phyloP scores from a whole-genome alignment of 2,888 invertebrate genomes.

The Bibio marci region DNA sequence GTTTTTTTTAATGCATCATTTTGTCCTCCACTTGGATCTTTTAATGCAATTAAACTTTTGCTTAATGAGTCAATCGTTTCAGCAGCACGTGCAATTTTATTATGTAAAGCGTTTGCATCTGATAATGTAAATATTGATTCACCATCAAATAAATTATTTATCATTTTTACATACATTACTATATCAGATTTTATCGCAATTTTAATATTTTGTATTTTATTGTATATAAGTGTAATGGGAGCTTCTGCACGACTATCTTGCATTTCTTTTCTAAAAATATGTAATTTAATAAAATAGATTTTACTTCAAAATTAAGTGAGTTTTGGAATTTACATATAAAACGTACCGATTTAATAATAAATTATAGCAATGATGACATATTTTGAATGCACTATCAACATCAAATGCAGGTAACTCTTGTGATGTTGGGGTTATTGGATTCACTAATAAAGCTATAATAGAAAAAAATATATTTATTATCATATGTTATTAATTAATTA shows the following conservation, averaged over 20 bases:
- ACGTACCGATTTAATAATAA: slow-evolving; percentile 45
- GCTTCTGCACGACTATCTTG: slow-evolving; percentile 69
- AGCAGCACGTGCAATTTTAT: slow-evolving; percentile 70
- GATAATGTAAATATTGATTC: slow-evolving; percentile 73
- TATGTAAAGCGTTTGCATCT: slow-evolving; percentile 68
- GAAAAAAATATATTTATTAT: slow-evolving; percentile 10
- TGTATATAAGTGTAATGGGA: slow-evolving; percentile 63
- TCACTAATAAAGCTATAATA: slow-evolving; percentile 32
- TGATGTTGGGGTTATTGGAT: slow-evolving; percentile 24
- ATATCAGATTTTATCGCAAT: slow-evolving; percentile 54
- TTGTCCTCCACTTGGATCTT: slow-evolving; percentile 40
- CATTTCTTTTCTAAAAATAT: slow-evolving; percentile 48
- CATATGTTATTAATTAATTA: neutral
- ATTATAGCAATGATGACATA: slow-evolving; percentile 62
- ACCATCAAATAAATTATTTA: slow-evolving; percentile 48
- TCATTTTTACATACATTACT: slow-evolving; percentile 42
- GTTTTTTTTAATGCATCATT: slow-evolving; percentile 49
- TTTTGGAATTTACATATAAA: no score
- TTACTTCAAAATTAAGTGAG: no score
- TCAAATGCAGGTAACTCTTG: slow-evolving; percentile 9
- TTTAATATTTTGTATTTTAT: slow-evolving; percentile 58
- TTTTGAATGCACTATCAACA: slow-evolving; percentile 31
- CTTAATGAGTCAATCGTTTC: slow-evolving; percentile 72
- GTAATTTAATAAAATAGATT: no score
- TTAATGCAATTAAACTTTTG: slow-evolving; percentile 56